Base-by-base conservation (phyloP, 2,797 vertebrate species). In the Antennarius maculatus region DNA sequence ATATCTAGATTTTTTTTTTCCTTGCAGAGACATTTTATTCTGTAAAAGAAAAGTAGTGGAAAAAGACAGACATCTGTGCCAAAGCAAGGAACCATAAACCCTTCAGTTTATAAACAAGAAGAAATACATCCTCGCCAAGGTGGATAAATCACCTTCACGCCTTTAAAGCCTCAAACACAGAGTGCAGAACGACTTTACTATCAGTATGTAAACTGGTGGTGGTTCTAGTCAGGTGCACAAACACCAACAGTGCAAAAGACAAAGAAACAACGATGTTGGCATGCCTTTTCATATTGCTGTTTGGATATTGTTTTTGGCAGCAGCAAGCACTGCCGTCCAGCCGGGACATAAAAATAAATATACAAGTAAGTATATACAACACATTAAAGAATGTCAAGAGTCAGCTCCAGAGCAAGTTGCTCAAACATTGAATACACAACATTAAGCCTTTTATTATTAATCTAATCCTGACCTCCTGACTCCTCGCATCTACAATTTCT, bases 91-190 rank as follows among this genome's bases (percentile, higher is more conserved):
- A 74, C 55, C 62, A 76, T 80, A 85, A 85, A 87, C 60, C 76
- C 57, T 62, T 83, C 61, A 50, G 66, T 79, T 82, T 77, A 79
- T 83, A 86, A 89, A 86, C 86, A 81, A 77, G 72, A 58, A 66
- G 48, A 70, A 78, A 86, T 54, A 54, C 61, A 69, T 15, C 66
- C 46, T 71, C 85, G 82, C 82, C 88, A 86, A 68, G 58, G 82
- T 13, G 71, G 58, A 87, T 85, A 81, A 80, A 86, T 88, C 76
- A 83, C 80, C 71, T 75, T 79, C 61, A 39, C 28, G 63, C 67
- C 55, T 89, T 73, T 51, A 66, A 75, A 87, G 48, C 47, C 37
- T 29, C 50, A 47, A 81, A 73, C 58, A 71, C 54, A 77, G 61
- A 73, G 62, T 80, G 51, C 14, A 1, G 64, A 82, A 69, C 42